Evolutionary conservation across 2,113 vertebrate genomes (phyloP).

Genomic region (Leptobrachium ailaonicum): DNA sequence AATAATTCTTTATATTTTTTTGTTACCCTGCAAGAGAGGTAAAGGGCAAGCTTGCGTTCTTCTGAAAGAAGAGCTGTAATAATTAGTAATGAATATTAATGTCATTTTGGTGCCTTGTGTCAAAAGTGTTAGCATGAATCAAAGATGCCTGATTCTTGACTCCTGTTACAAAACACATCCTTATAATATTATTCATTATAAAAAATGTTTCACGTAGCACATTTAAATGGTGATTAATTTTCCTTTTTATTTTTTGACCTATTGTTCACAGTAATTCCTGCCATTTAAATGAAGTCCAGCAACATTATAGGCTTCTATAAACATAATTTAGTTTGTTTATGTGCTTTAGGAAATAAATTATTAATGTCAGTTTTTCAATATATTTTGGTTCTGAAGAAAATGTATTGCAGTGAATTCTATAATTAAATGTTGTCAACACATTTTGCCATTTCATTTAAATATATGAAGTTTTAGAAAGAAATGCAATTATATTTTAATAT

Average conservation of each 20-base stretch:
- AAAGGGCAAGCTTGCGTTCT: slow-evolving; percentile 15
- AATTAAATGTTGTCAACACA: too few relatives aligned
- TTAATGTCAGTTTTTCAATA: too few relatives aligned
- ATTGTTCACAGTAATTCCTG: not conserved
- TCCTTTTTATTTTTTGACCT: not conserved
- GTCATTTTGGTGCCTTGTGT: slow-evolving; percentile 26
- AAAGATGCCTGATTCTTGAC: slow-evolving; percentile 20
- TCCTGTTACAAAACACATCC: not conserved
- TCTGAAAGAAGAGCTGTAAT: slow-evolving; percentile 5
- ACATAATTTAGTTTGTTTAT: not conserved
- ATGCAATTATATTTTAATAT: too few relatives aligned
- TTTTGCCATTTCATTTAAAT: too few relatives aligned
- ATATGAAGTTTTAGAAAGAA: too few relatives aligned
- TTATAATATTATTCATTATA: not conserved
- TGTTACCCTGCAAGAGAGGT: not conserved
- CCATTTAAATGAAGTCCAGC: not conserved
- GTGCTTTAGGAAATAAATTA: too few relatives aligned
- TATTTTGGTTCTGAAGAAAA: too few relatives aligned
- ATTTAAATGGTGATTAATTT: not conserved
- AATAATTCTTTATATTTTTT: not conserved
- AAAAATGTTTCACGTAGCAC: not conserved
- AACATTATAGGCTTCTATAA: not conserved
- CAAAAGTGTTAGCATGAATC: slow-evolving; percentile 25
- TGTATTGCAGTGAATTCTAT: too few relatives aligned
- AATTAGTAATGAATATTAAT: slow-evolving; percentile 46